Base-by-base conservation (phyloP, 2,113 vertebrate species). In the Clinocottus analis region DNA sequence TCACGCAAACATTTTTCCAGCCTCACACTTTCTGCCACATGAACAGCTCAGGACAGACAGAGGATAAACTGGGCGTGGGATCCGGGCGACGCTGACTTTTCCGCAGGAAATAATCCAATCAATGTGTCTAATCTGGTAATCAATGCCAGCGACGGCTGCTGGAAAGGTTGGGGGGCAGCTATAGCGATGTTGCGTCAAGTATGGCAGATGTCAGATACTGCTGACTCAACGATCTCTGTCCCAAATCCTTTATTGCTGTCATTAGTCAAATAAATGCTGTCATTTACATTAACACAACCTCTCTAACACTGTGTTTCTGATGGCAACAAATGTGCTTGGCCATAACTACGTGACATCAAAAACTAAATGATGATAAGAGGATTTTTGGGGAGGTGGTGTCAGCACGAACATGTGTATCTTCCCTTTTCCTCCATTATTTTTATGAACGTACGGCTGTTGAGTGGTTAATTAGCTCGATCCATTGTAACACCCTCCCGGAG, bases 381-480 rank as follows among this genome's bases (percentile, higher is more conserved):
- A 58, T 61, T 80, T 85, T 85, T 79, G 83, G 78, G 65, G 86
- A 94, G 89, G n/a, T 35, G 19, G 2, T 56, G 21, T 17, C 11
- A 55, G 9, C 70, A 25, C 39, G 13, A 23, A 31, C 10, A 4
- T 71, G 3, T 55, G 33, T 73, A 56, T 72, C 72, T 76, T 13
- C 21, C 5, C 7, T 27, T 79, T 79, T 41, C 17, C 43, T 21
- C 43, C 31, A 60, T 69, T 59, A 9, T 69, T 89, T 77, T 79
- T 56, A 82, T 2, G 9, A 81, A 81, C 16, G 5, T 35, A 43
- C 21, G 61, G 58, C 37, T 62, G 8, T 83, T 93, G 93, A 89
- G 94, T 95, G 91, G 95, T 95, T 96, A 96, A 97, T 96, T 96
- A 95, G 91, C 90, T 91, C 88, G 95, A 96, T 96, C 94, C 94